Conservation (phyloP, 2,113 vertebrate genomes). For the Murina feae region DNA sequence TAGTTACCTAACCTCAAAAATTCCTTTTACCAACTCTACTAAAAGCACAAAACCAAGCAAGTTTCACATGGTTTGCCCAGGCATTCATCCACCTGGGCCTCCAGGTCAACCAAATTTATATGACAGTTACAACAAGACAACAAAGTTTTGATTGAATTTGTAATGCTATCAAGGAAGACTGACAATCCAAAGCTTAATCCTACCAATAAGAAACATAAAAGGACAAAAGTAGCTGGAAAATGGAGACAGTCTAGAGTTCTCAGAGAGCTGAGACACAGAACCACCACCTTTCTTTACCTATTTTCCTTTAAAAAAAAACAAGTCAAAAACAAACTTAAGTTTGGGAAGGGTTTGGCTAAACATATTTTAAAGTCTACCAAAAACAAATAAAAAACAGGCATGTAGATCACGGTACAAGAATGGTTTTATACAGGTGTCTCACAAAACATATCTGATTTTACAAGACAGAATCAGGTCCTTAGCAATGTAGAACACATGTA, state of each 20-base stretch:
- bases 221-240: not conserved
- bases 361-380: conserved; percentile 45
- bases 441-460: conserved; percentile 34
- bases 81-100: not conserved
- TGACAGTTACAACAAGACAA: conserved; percentile 22
- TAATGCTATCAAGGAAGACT: conserved; percentile 13
- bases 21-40: not conserved
- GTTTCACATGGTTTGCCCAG: conserved; percentile 20
- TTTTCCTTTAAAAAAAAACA: conserved; percentile 5
- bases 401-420: conserved; percentile 32
- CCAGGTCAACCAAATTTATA: conserved; percentile 8
- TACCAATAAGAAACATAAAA: conserved; percentile 43
- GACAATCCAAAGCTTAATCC: not conserved
- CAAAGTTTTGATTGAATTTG: conserved; percentile 4
- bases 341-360: conserved; percentile 50
- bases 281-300: conserved; percentile 36
- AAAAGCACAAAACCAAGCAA: conserved; percentile 8
- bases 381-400: conserved; percentile 56
- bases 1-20: not conserved
- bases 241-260: not conserved
- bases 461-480: conserved; percentile 41
- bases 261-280: conserved; percentile 16
- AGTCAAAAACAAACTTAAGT: not conserved
- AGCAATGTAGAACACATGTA: conserved; percentile 26
- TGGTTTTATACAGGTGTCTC: conserved; percentile 60